Evolutionary conservation across 2,888 invertebrate species (phyloP).

Genomic region (Ennomos fuscantarius): DNA sequence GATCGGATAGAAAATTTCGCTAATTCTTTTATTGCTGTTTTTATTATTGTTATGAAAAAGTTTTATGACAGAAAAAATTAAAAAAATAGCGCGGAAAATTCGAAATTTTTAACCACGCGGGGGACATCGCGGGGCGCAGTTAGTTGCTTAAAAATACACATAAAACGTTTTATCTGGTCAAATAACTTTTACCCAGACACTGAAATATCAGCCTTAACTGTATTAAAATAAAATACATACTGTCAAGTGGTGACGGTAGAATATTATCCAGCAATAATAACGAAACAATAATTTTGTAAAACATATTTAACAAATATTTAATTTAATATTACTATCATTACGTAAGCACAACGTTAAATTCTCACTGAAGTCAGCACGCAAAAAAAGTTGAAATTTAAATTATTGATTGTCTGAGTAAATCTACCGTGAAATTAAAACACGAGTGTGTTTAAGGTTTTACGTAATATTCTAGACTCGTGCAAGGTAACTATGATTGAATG

Average conservation of each 20-base stretch:
- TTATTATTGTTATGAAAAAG: no score
- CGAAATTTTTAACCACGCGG: no score
- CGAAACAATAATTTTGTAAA: constrained; percentile 2
- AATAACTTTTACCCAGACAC: no score
- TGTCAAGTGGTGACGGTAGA: constrained; percentile 11
- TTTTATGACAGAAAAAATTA: no score
- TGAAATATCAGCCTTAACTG: no score
- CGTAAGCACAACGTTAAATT: constrained; percentile 6
- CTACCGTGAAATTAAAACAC: constrained; percentile 63
- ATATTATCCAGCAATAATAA: constrained; percentile 11
- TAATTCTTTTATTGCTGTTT: no score
- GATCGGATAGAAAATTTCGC: no score
- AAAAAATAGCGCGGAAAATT: no score
- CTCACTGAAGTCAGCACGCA: constrained; percentile 20
- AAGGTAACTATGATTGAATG: constrained; percentile 14
- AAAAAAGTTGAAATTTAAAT: constrained; percentile 33
- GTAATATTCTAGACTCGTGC: constrained; percentile 4
- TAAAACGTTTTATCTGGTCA: no score
- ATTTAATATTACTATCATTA: constrained; percentile 12
- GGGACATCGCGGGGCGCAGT: no score
- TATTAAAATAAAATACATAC: constrained; percentile 18
- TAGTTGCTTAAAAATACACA: no score
- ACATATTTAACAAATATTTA: constrained; percentile 18
- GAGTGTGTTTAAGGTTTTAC: constrained; percentile 20
- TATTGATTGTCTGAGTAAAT: constrained; percentile 47